phyloP scores from a whole-genome alignment of 2,888 invertebrate species.

The Cyclophora punctaria region DNA sequence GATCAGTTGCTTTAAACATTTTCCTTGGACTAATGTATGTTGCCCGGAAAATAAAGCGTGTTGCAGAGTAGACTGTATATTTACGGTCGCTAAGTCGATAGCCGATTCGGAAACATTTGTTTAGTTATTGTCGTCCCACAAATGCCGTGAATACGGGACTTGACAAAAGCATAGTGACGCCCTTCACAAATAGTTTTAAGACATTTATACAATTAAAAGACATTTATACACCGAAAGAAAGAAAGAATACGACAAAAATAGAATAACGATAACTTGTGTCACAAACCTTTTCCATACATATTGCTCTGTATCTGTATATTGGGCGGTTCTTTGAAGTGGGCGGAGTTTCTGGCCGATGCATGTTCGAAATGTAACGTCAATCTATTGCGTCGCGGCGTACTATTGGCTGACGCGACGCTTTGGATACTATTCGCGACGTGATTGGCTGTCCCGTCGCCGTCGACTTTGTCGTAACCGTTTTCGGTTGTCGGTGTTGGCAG shows the following conservation, averaged over 20 bases:
- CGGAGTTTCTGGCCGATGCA: conserved; percentile 80
- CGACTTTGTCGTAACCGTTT: conserved; percentile 54
- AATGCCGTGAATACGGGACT: too few species aligned
- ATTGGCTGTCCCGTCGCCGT: conserved; percentile 40
- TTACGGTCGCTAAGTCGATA: too few species aligned
- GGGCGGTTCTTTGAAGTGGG: conserved; percentile 84
- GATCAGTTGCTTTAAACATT: too few species aligned
- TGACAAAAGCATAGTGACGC: too few species aligned
- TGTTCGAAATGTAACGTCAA: conserved; percentile 84
- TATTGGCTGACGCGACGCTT: conserved; percentile 48
- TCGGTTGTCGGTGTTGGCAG: conserved; percentile 52
- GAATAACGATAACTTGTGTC: not conserved
- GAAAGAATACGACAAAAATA: not conserved
- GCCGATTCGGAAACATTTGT: too few species aligned
- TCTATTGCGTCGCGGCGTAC: conserved; percentile 77
- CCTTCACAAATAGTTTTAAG: too few species aligned
- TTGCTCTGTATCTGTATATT: conserved; percentile 30
- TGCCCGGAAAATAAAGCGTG: too few species aligned
- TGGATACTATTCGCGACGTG: conserved; percentile 35
- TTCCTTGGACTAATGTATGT: too few species aligned
- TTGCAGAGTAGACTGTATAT: too few species aligned
- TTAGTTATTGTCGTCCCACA: too few species aligned
- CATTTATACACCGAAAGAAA: not conserved
- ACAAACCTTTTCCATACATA: conserved; percentile 60
- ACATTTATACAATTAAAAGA: conserved; percentile 1